phyloP scores from a whole-genome alignment of 2,113 vertebrate genomes.

The Solea solea region DNA sequence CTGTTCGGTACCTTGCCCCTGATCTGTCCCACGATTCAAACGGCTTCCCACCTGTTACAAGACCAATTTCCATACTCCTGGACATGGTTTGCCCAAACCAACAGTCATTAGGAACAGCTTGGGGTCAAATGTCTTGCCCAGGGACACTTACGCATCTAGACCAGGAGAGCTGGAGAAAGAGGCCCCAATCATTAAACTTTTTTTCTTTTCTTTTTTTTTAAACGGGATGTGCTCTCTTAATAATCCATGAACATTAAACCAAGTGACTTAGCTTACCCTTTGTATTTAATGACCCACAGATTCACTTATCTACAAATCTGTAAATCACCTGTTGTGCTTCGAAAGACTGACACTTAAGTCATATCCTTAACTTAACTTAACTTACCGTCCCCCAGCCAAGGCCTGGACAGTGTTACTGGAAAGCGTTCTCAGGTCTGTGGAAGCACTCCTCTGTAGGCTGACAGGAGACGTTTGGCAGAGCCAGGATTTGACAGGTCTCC shows the following conservation, averaged over 20 bases:
- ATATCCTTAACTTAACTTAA: no score
- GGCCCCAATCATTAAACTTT: no score
- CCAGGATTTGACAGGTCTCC: slow-evolving; percentile 42
- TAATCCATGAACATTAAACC: not conserved
- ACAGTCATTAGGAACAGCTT: no score
- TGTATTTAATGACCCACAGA: not conserved
- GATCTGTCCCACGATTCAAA: no score
- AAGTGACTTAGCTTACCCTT: not conserved
- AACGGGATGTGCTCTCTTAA: not conserved
- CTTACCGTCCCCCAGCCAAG: slow-evolving; percentile 44
- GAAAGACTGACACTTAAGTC: not conserved
- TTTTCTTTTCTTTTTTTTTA: no score
- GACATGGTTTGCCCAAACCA: no score
- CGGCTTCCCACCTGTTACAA: no score
- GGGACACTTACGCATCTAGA: no score
- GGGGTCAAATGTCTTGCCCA: no score
- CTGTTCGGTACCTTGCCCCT: no score
- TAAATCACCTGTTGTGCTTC: not conserved
- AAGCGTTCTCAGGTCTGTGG: slow-evolving; percentile 73
- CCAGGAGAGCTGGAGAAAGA: no score
- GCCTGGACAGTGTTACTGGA: slow-evolving; percentile 66
- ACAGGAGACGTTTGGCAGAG: slow-evolving; percentile 65
- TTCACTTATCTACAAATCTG: not conserved
- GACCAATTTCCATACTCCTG: no score
- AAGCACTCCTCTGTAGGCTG: slow-evolving; percentile 67